Conservation (phyloP, 2,888 invertebrate genomes). For the Thereva unica region DNA sequence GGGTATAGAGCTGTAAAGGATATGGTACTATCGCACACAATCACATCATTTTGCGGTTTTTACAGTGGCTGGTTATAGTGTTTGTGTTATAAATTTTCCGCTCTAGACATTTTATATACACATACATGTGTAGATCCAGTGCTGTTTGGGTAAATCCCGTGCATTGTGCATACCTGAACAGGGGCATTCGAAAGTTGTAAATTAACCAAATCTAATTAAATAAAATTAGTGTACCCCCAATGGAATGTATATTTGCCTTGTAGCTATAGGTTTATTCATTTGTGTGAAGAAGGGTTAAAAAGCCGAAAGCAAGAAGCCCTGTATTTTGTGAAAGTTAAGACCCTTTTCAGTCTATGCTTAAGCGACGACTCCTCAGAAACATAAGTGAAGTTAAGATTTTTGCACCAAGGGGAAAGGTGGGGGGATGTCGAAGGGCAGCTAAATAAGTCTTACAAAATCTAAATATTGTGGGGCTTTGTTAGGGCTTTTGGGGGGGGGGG, state of each 20-base stretch:
- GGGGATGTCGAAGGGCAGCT: too few species aligned
- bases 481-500: too few species aligned
- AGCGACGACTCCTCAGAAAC: too few species aligned
- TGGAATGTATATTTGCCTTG: not conserved
- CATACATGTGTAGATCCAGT: conserved; percentile 18
- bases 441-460: conserved; percentile 20
- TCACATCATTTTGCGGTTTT: too few species aligned
- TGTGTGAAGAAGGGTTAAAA: not conserved
- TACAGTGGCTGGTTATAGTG: not conserved
- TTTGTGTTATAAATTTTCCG: conserved; percentile 17
- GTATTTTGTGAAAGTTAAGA: not conserved
- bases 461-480: conserved; percentile 17
- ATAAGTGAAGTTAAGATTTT: too few species aligned
- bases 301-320: not conserved
- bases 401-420: too few species aligned
- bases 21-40: too few species aligned
- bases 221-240: conserved; percentile 32
- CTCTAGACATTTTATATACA: conserved; percentile 1
- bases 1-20: too few species aligned
- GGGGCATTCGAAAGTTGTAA: conserved; percentile 32
- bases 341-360: too few species aligned
- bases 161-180: conserved; percentile 24
- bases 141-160: conserved; percentile 24
- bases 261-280: conserved; percentile 5
- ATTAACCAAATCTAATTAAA: conserved; percentile 37